Conservation (phyloP, 2,113 vertebrate species). For the Scopus umbretta region DNA sequence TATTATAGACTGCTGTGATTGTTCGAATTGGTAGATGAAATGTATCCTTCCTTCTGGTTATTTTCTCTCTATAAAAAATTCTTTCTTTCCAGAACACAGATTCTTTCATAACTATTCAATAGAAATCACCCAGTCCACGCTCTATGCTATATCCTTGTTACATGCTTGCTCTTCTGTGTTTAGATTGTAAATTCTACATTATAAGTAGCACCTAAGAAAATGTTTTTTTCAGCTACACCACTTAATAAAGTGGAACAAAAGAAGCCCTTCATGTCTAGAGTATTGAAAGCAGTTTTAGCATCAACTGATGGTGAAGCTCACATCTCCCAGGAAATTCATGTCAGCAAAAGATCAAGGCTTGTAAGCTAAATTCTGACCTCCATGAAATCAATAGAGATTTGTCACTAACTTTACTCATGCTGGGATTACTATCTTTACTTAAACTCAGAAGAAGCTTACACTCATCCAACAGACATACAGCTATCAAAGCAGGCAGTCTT, state of each 20-base stretch:
- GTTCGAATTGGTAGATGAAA: neutral
- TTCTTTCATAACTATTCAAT: neutral
- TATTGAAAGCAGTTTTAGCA: neutral
- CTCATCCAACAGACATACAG: neutral
- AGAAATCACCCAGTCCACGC: neutral
- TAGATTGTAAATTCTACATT: neutral
- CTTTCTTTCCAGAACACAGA: neutral
- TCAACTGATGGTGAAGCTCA: neutral
- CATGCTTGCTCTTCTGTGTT: neutral
- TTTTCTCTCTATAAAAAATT: neutral
- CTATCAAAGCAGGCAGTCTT: neutral
- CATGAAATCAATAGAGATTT: neutral
- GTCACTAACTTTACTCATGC: neutral
- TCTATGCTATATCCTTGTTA: neutral
- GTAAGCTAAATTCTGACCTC: neutral
- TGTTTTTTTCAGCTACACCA: neutral
- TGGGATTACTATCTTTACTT: neutral
- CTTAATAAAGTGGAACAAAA: neutral
- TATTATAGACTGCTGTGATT: neutral
- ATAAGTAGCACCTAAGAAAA: neutral
- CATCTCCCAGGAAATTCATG: neutral
- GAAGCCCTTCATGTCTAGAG: neutral
- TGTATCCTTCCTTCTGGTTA: neutral
- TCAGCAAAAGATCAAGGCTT: neutral
- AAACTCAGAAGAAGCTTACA: neutral